These are phyloP conservation scores for Gouania willdenowi DNA, from an alignment of 2,797 vertebrate genomes.

Conservation along the genomic window DNA sequence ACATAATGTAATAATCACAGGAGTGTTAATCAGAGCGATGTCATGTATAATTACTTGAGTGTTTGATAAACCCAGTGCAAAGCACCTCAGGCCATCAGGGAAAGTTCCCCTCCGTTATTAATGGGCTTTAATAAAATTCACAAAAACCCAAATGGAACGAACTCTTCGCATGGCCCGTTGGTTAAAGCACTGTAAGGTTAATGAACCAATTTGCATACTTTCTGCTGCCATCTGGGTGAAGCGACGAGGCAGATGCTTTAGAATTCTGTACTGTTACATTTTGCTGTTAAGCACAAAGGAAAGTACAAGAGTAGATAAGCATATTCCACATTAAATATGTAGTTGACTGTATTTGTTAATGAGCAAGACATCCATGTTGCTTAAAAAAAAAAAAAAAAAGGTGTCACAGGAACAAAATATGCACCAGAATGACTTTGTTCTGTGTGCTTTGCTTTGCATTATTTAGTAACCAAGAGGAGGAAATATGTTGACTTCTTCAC, in stretches of 20 bases:
- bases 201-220: constrained; percentile 78
- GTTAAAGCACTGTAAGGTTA: constrained; percentile 76
- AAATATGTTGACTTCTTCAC: too few species aligned
- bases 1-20: constrained; percentile 69
- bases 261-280: constrained; percentile 30
- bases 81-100: constrained; percentile 65
- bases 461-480: too few species aligned
- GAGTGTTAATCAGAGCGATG: constrained; percentile 73
- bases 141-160: constrained; percentile 61
- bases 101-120: constrained; percentile 71
- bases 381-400: not conserved
- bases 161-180: constrained; percentile 62
- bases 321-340: constrained; percentile 24
- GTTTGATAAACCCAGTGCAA: constrained; percentile 65
- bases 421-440: too few species aligned
- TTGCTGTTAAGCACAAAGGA: constrained; percentile 43
- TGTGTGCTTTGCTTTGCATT: too few species aligned
- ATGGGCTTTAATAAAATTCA: constrained; percentile 73
- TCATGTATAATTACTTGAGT: constrained; percentile 74
- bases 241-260: constrained; percentile 61
- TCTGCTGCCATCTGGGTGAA: constrained; percentile 68
- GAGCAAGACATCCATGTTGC: constrained; percentile 8
- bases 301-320: constrained; percentile 44
- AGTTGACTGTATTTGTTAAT: constrained; percentile 17
- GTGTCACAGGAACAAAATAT: too few species aligned